Evolutionary conservation across 1,140 invertebrate genomes (phyloP).

Genomic region (Neoseiulus cucumeris): DNA sequence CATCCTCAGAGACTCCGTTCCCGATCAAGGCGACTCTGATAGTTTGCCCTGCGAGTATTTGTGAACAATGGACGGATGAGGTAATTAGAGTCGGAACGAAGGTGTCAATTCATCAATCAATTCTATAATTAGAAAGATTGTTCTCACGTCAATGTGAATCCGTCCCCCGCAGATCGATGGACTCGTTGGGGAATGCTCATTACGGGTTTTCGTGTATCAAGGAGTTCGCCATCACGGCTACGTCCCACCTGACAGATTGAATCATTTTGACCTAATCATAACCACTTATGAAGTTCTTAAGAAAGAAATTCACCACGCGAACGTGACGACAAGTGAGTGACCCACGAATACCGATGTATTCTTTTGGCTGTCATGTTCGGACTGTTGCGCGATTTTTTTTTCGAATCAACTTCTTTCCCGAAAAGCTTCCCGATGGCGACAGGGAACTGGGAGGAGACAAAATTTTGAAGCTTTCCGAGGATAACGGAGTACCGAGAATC

Average conservation of each 20-base stretch:
- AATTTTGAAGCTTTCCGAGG: too few relatives aligned
- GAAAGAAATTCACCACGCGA: conserved; percentile 39
- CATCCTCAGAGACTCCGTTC: background rate
- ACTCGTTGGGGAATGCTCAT: conserved; percentile 35
- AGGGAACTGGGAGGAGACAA: too few relatives aligned
- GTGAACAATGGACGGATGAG: conserved; percentile 51
- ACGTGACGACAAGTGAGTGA: conserved; percentile 25
- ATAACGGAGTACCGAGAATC: too few relatives aligned
- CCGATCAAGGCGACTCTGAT: conserved; percentile 41
- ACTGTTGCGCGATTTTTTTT: too few relatives aligned
- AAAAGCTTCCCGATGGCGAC: too few relatives aligned
- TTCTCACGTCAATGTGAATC: background rate
- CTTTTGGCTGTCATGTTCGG: too few relatives aligned
- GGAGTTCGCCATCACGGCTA: conserved; percentile 33
- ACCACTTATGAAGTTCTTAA: conserved; percentile 46
- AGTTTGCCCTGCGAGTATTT: conserved; percentile 45
- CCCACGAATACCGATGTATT: too few relatives aligned
- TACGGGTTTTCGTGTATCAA: conserved; percentile 38
- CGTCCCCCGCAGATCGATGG: conserved; percentile 19
- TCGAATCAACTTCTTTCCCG: too few relatives aligned
- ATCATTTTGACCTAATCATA: conserved; percentile 47
- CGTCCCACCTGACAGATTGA: conserved; percentile 41
- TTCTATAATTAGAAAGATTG: conserved; percentile 20
- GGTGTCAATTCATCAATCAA: too few relatives aligned
- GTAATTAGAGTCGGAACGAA: too few relatives aligned